Percentiles rank a stretch among this genome's conserved stretches.
phyloP scores from a whole-genome alignment of 2,113 vertebrate species.

The Pipa parva region DNA sequence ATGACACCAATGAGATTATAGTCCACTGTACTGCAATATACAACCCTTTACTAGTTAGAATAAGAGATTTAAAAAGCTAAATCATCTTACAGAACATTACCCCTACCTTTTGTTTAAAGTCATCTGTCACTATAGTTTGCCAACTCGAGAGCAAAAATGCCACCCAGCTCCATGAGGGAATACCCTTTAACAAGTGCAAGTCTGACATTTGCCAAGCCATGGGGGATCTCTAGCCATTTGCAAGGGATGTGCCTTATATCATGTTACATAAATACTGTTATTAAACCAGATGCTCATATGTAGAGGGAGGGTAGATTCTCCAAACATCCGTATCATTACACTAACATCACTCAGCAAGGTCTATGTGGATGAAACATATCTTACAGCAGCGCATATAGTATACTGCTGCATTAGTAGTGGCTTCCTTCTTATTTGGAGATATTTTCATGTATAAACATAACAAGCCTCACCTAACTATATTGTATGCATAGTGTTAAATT shows the following conservation, averaged over 20 bases:
- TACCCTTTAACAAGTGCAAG: constrained; percentile 22
- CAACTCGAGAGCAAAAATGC: neutral
- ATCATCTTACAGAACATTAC: no score
- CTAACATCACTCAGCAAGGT: neutral
- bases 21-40: no score
- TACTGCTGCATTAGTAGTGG: no score
- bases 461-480: no score
- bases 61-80: no score
- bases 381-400: no score
- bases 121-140: neutral
- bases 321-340: neutral
- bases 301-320: neutral
- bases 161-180: constrained; percentile 13
- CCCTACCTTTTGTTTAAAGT: no score
- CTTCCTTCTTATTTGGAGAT: no score
- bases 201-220: neutral
- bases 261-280: constrained; percentile 24
- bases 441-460: no score
- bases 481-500: no score
- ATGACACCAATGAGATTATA: no score
- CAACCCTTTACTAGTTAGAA: no score
- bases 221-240: constrained; percentile 14
- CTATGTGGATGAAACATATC: neutral
- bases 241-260: constrained; percentile 16
- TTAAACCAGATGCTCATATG: constrained; percentile 15